Conservation (phyloP, 1,140 invertebrate genomes). For the Diabrotica undecimpunctata region DNA sequence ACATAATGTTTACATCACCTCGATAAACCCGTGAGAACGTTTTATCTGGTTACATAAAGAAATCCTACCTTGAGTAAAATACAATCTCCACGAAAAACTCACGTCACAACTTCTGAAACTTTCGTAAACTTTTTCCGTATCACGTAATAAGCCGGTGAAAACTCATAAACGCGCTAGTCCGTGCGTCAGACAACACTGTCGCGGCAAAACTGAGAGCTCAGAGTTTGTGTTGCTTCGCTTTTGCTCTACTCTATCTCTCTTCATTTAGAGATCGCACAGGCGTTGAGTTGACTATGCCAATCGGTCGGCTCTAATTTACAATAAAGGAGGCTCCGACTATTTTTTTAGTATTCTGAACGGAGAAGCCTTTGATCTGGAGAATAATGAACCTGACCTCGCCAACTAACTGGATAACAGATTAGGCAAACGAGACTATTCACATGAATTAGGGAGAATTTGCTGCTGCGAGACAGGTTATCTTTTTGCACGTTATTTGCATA, state of each 20-base stretch:
- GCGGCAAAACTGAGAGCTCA: neutral
- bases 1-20: no score
- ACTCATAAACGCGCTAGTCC: neutral
- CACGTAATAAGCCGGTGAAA: neutral
- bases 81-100: neutral
- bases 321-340: neutral
- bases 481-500: no score
- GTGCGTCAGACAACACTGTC: neutral
- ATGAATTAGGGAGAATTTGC: neutral
- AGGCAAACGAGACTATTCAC: neutral
- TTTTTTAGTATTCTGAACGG: neutral
- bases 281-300: neutral
- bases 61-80: neutral
- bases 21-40: no score
- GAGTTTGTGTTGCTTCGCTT: neutral
- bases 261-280: constrained; percentile 1
- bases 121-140: neutral
- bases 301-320: neutral
- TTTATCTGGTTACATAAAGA: neutral
- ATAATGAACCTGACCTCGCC: neutral
- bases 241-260: neutral
- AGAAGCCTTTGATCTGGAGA: neutral
- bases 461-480: no score
- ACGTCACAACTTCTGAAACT: neutral
- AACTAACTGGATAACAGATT: neutral